Evolutionary conservation across 1,140 invertebrate genomes (phyloP).

Genomic region (Pomacea maculata): DNA sequence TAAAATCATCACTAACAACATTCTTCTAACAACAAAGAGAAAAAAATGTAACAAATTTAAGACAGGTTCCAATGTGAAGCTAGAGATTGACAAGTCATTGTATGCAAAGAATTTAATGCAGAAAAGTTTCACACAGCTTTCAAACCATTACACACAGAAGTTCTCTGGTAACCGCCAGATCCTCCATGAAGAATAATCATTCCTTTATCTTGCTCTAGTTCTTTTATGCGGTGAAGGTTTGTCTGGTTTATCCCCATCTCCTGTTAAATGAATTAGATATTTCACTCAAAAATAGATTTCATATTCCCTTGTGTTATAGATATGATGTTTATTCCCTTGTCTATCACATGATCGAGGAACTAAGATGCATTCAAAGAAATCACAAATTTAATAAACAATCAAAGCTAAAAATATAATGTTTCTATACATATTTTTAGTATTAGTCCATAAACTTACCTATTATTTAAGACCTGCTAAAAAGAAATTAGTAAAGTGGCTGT

Average conservation of each 20-base stretch:
- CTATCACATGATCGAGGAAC: no score
- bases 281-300: no score
- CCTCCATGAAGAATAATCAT: constrained; percentile 52
- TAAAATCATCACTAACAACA: neutral
- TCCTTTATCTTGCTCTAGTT: constrained; percentile 42
- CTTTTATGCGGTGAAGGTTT: constrained; percentile 46
- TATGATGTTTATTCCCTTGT: no score
- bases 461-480: no score
- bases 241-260: constrained; percentile 43
- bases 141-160: constrained; percentile 28
- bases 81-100: neutral
- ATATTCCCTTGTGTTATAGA: no score
- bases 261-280: constrained; percentile 29
- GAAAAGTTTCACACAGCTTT: neutral
- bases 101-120: neutral
- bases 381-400: no score
- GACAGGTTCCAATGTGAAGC: neutral
- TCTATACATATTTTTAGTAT: no score
- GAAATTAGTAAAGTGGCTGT: no score
- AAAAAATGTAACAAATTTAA: neutral
- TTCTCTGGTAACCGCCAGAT: constrained; percentile 44
- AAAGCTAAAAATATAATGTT: no score
- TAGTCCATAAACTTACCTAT: no score
- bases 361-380: no score
- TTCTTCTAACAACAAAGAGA: neutral